phyloP scores from a whole-genome alignment of 2,113 vertebrate species.

The Nothocercus nigrocapillus region DNA sequence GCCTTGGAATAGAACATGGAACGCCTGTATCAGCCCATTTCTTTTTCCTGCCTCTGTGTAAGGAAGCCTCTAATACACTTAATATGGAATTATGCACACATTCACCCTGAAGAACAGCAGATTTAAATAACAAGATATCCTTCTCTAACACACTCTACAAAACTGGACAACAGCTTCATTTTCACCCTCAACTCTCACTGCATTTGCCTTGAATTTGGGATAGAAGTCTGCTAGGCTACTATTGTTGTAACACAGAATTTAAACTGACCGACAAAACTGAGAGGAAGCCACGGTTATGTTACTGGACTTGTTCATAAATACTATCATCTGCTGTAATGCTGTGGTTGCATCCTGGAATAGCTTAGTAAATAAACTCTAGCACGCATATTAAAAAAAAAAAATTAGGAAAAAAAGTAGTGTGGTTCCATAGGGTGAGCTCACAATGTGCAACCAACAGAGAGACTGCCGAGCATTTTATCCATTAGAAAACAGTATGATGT shows the following conservation, averaged over 20 bases:
- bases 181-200: not conserved
- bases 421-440: not conserved
- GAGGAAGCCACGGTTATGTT: not conserved
- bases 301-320: not conserved
- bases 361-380: not conserved
- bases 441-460: not conserved
- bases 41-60: not conserved
- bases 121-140: not conserved
- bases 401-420: not conserved
- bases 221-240: not conserved
- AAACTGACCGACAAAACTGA: not conserved
- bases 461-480: not conserved
- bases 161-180: not conserved
- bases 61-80: not conserved
- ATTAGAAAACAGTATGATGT: not conserved
- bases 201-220: rapidly evolving
- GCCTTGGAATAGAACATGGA: not conserved
- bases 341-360: not conserved
- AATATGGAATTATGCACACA: not conserved
- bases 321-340: not conserved
- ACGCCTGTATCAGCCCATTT: not conserved
- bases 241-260: not conserved
- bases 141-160: not conserved
- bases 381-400: not conserved
- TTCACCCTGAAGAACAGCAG: too few species aligned